These are phyloP conservation scores for Rhingia campestris DNA, from an alignment of 2,888 invertebrate species.

Conservation along the genomic window DNA sequence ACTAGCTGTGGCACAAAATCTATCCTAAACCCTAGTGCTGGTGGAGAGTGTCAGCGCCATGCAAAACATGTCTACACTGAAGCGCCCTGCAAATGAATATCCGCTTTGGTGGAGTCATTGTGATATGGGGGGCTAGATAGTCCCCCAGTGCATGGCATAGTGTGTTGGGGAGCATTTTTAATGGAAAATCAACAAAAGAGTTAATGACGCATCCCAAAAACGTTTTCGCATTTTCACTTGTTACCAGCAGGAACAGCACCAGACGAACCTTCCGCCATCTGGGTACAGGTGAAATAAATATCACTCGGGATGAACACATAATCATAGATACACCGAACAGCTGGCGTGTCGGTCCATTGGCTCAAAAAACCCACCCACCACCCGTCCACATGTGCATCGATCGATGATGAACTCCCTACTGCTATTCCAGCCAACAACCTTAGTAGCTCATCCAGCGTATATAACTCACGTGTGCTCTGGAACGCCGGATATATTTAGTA, in stretches of 20 bases:
- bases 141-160: constrained; percentile 19
- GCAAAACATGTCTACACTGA: neutral
- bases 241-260: constrained; percentile 29
- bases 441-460: constrained; percentile 34
- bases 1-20: neutral
- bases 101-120: constrained; percentile 66
- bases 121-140: constrained; percentile 9
- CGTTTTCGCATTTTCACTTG: constrained; percentile 73
- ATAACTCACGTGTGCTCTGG: constrained; percentile 31
- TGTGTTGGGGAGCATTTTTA: constrained; percentile 51
- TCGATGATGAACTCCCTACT: neutral
- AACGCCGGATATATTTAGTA: neutral
- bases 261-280: neutral
- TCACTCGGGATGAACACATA: constrained; percentile 64
- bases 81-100: constrained; percentile 64
- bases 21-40: constrained; percentile 4
- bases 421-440: constrained; percentile 42
- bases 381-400: neutral
- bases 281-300: constrained; percentile 71
- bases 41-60: constrained; percentile 33
- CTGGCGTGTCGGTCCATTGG: constrained; percentile 61
- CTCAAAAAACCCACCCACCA: neutral
- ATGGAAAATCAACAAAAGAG: constrained; percentile 74
- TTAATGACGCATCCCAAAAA: constrained; percentile 73
- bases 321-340: constrained; percentile 54